Percentiles rank a stretch among this genome's conserved stretches.
These are phyloP conservation scores for honey bee (Apis mellifera) DNA, from an alignment of 1,140 invertebrate species.

Conservation along the genomic window DNA sequence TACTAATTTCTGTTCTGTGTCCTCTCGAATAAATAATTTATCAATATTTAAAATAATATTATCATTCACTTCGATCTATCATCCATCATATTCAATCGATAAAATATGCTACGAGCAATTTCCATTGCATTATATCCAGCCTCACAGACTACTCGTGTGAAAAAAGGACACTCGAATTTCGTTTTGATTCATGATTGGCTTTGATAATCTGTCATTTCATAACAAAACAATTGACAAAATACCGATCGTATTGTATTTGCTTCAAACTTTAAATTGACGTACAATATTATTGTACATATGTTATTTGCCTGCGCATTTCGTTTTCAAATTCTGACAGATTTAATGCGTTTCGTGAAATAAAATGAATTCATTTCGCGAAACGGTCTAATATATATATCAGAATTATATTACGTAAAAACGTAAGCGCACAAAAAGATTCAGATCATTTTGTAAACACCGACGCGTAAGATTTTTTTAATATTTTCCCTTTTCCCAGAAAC, in stretches of 20 bases:
- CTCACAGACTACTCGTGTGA: neutral
- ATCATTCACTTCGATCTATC: neutral
- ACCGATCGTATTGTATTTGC: neutral
- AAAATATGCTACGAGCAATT: too few species aligned
- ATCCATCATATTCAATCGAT: neutral
- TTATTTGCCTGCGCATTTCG: neutral
- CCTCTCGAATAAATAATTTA: too few species aligned
- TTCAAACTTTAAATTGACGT: neutral
- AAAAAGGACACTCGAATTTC: neutral
- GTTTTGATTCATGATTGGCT: neutral
- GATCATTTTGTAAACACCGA: too few species aligned
- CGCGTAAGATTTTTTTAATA: too few species aligned
- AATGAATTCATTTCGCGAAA: neutral
- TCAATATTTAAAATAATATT: too few species aligned
- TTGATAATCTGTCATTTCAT: neutral
- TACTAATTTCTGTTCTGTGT: too few species aligned
- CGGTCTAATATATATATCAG: neutral
- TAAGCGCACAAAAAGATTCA: too few species aligned
- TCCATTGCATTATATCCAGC: neutral
- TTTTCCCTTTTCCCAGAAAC: neutral
- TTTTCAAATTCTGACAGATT: neutral
- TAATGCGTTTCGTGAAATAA: neutral
- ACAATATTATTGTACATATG: neutral
- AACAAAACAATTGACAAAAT: neutral
- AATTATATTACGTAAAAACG: neutral